These are phyloP conservation scores for Myodes glareolus DNA, from an alignment of 2,113 vertebrate species.

Conservation along the genomic window DNA sequence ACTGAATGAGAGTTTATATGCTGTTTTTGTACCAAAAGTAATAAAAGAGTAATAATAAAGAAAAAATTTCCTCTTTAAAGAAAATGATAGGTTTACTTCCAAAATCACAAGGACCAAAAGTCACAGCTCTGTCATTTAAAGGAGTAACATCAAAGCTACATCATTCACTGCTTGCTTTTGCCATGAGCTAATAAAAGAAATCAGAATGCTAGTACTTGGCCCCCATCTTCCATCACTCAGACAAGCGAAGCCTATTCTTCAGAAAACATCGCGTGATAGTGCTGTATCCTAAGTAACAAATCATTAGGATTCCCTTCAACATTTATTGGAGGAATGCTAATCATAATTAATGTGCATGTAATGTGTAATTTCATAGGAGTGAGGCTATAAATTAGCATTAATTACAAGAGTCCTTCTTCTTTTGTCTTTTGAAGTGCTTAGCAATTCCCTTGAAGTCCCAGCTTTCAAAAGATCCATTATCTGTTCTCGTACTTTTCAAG, in stretches of 20 bases:
- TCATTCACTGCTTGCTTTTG: constrained; percentile 9
- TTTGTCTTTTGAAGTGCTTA: constrained; percentile 68
- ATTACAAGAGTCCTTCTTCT: constrained; percentile 58
- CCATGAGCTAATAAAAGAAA: constrained; percentile 22
- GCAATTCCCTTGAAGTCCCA: not conserved
- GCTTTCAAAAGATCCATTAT: constrained; percentile 43
- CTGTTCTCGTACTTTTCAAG: constrained; percentile 14
- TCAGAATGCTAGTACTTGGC: not conserved
- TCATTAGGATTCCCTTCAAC: constrained; percentile 52
- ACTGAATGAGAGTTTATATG: not conserved
- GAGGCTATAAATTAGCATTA: constrained; percentile 20
- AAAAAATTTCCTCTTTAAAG: constrained; percentile 46
- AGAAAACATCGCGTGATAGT: not conserved
- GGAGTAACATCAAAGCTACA: not conserved
- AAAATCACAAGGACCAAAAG: constrained; percentile 43
- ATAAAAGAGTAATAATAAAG: not conserved
- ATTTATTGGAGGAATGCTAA: constrained; percentile 64
- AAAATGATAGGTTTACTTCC: constrained; percentile 62
- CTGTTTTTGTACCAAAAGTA: constrained; percentile 20
- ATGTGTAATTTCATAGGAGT: constrained; percentile 70
- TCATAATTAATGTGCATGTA: constrained; percentile 63
- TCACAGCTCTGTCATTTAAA: not conserved
- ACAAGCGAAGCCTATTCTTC: constrained; percentile 48
- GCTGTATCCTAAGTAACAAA: constrained; percentile 60
- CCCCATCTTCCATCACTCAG: constrained; percentile 7